These are phyloP conservation scores for Silurus glanis DNA, from an alignment of 2,113 vertebrate genomes.

Conservation along the genomic window DNA sequence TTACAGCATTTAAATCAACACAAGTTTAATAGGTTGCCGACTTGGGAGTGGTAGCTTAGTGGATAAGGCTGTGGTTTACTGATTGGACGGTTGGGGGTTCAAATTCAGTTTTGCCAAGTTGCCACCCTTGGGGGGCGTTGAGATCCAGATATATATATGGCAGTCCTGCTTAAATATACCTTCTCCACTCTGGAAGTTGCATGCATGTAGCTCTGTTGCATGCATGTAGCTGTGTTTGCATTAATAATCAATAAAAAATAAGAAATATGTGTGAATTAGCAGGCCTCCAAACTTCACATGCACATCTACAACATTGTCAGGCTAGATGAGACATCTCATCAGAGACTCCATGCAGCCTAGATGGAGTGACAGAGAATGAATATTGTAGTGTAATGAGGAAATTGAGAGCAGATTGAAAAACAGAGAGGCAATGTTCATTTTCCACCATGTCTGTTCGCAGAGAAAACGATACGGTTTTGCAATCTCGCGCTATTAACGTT, in stretches of 20 bases:
- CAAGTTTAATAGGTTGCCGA: no score
- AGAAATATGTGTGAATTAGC: neutral
- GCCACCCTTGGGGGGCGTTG: no score
- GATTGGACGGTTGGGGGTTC: no score
- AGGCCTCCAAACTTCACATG: neutral
- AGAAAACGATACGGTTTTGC: neutral
- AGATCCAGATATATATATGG: constrained; percentile 62
- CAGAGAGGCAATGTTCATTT: constrained; percentile 13
- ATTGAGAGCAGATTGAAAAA: neutral
- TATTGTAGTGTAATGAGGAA: neutral
- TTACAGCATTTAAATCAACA: no score
- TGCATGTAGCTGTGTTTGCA: neutral
- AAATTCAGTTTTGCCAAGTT: no score
- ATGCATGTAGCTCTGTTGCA: neutral
- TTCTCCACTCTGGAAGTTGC: neutral
- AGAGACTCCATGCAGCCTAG: neutral
- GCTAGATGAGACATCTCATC: neutral
- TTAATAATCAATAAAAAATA: neutral
- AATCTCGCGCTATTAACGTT: constrained; percentile 19
- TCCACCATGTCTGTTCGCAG: neutral
- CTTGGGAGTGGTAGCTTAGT: no score
- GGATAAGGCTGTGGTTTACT: no score
- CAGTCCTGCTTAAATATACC: constrained; percentile 57
- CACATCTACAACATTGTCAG: neutral
- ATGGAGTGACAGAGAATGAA: neutral